Base-by-base conservation (phyloP, 2,888 invertebrate genomes). In the Plebejus anna region DNA sequence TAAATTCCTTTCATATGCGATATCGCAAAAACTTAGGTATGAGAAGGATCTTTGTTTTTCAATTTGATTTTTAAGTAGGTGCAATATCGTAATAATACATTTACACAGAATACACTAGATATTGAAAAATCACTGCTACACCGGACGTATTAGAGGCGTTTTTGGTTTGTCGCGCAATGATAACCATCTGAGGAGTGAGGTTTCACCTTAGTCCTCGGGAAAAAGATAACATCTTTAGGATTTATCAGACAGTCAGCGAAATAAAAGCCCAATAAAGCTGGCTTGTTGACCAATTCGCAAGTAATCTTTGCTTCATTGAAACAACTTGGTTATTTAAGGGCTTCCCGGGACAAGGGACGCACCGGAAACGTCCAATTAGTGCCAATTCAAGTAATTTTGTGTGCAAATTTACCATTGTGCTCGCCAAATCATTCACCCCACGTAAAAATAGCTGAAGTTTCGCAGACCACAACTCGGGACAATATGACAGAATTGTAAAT, bases 251-350 rank as follows among this genome's bases (percentile, higher is more conserved):
- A 36, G 22, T 61, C 22, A 28, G 32, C 4, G 66, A 66, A 32
- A 66, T 36, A 66, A 66, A 61, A 66, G 66, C 32, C 32, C 66
- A 66, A 66, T 66, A 66, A 66, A 66, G 32, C 66, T 66, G 66
- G 32, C 61, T 61, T 61, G 61, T 66, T 36, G 66, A 36, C 13
- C 66, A 66, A 66, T 66, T 36, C 66, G 66, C 66, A 66, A 66
- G 66, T 66, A 66, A 66, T 66, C 66, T 66, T 66, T 66, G 66
- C 66, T 66, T 66, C 32, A 66, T 66, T 66, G 66, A 66, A 66
- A 66, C 66, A 66, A 66, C 66, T 66, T 66, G 13, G 66, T 36
- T 66, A 66, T 66, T 66, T 66, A 66, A 66, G 66, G 32, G 66
- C 66, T 66, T 66, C 32, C 66, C 36, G 66, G 66, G 66, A 66